Evolutionary conservation across 1,140 invertebrate species (phyloP).

Genomic region (Vollenhovia emeryi): DNA sequence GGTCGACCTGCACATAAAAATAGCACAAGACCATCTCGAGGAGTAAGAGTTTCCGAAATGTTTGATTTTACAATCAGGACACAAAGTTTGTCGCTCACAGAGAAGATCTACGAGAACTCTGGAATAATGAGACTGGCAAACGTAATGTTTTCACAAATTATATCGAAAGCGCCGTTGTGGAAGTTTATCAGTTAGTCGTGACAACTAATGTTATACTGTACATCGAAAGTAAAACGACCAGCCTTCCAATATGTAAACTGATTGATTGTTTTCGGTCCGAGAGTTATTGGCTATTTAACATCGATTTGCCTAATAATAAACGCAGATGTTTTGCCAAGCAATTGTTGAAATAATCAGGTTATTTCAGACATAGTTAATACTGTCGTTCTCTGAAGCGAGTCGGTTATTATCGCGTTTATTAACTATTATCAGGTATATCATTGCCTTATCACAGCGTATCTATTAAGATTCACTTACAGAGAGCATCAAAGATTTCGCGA

Average conservation of each 20-base stretch:
- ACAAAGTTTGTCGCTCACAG: not conserved
- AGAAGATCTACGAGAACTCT: not conserved
- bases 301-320: not conserved
- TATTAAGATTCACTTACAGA: not conserved
- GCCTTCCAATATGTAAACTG: not conserved
- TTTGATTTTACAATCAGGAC: not conserved
- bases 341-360: not conserved
- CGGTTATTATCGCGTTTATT: not conserved
- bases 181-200: not conserved
- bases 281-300: not conserved
- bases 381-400: not conserved
- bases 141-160: not conserved
- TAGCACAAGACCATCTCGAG: not conserved
- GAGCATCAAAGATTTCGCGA: not conserved
- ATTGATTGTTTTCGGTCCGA: not conserved
- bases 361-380: not conserved
- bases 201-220: not conserved
- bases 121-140: not conserved
- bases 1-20: not conserved
- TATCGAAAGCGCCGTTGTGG: not conserved
- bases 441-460: not conserved
- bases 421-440: conserved; percentile 5
- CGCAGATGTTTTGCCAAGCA: not conserved
- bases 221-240: not conserved
- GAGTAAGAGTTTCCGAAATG: not conserved